Conservation (phyloP, 2,888 invertebrate genomes). For the Drosophila prostipennis region DNA sequence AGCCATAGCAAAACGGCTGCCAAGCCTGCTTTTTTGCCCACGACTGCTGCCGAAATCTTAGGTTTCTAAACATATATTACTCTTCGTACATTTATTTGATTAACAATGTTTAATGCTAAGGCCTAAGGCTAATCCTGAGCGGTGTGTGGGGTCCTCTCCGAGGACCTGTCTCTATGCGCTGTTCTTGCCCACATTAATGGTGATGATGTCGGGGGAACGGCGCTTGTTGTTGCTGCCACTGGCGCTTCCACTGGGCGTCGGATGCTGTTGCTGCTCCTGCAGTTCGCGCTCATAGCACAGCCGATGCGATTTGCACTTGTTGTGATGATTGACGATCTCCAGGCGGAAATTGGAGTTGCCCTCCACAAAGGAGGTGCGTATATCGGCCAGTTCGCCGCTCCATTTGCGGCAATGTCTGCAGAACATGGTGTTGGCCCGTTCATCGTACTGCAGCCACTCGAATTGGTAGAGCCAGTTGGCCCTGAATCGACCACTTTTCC, state of each 20-base stretch:
- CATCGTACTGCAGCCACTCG: constrained; percentile 90
- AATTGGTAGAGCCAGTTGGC: constrained; percentile 88
- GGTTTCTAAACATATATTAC: constrained; percentile 51
- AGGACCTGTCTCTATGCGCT: constrained; percentile 44
- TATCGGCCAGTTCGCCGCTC: constrained; percentile 89
- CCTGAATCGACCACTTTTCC: constrained; percentile 89
- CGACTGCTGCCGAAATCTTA: constrained; percentile 31
- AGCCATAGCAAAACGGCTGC: constrained; percentile 64
- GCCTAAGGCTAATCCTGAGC: constrained; percentile 71
- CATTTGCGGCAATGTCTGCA: constrained; percentile 90
- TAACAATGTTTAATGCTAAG: constrained; percentile 21
- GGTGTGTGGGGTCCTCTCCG: constrained; percentile 25
- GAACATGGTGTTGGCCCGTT: constrained; percentile 88
- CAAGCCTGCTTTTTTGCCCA: constrained; percentile 20
- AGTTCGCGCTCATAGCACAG: constrained; percentile 86
- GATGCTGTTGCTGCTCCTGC: constrained; percentile 64
- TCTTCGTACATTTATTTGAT: constrained; percentile 23
- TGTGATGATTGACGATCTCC: constrained; percentile 92
- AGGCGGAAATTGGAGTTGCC: constrained; percentile 91
- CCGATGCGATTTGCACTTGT: constrained; percentile 91
- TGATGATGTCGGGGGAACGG: constrained; percentile 73
- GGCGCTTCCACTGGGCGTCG: constrained; percentile 16
- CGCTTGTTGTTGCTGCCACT: constrained; percentile 13
- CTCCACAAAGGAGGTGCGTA: constrained; percentile 91
- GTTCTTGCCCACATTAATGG: constrained; percentile 81